Evolutionary conservation across 2,888 invertebrate species (phyloP), one percentile per base, ranked within the genome.

Genomic region (Aporophyla nigra): DNA sequence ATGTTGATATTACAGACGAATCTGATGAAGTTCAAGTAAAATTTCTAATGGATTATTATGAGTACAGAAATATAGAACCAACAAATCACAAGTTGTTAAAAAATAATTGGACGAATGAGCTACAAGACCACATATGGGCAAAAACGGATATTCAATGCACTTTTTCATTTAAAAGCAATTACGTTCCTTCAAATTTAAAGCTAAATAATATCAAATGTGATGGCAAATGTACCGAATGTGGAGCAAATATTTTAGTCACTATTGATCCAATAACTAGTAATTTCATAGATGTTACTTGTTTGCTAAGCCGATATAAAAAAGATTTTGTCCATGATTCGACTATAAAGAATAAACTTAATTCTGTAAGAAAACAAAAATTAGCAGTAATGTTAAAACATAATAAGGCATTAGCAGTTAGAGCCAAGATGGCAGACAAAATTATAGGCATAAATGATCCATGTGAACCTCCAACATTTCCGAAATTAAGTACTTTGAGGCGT

Each of bases 151-250:
- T 78, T 70, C 24, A 74, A 19, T 78, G 78, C 59, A 78, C 78
- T 27, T 73, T 78, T 68, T 40, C 78, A 40, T 78, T 78, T 71
- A 78, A 78, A 75, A 75, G 51, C 53, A 75, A 71, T 72, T 80
- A 76, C 49, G 79, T 76, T 49, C 79, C 75, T 70, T 53, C 75
- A 53, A 68, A 79, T 69, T 65, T 80, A 65, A 24, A 73, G 27
- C 54, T 66, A 61, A 73, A 66, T 66, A 51, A 76, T 7, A 76
- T 80, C 53, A 72, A 76, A 79, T 79, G 71, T 53, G 24, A 67
- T 68, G 79, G 79, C 66, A 75, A 58, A 65, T 79, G 76, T 73
- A 80, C 77, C 54, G 77, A 80, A 65, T 80, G 80, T 80, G 76
- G 71, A 58, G 80, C 74, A 53, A 73, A 70, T 74, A 74, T 80